Evolutionary conservation across 2,797 vertebrate species (phyloP), one percentile per base, ranked within the genome.

Genomic region (Linurgus olivaceus): DNA sequence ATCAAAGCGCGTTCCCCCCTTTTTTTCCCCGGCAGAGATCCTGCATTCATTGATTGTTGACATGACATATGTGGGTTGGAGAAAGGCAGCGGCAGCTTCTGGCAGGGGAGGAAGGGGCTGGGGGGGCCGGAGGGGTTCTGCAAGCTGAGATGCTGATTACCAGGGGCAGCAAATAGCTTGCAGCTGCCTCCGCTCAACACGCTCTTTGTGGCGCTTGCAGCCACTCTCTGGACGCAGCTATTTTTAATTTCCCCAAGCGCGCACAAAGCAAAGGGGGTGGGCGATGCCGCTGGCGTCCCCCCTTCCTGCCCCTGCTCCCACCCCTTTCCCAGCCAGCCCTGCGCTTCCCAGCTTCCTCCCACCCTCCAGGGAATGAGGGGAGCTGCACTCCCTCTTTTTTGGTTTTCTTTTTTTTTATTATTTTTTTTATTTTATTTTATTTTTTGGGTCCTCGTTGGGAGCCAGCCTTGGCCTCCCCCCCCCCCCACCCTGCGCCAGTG

Each of bases 171-270:
- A 87, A 95, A 93, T 79, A 72, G 94, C 79, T 96, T 95, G 93
- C 95, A 96, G 91, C 96, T 96, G 96, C 96, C 87, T 94, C 70
- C 3, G 87, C 94, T 94, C 93, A 66, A 87, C 82, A 72, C 50
- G 59, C 75, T 82, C 63, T 91, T 96, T 88, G 89, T 77, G 91
- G 89, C 1, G 25, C 81, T 90, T 89, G 79, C 83, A 59, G 86
- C 81, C 93, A 70, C 90, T 90, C 89, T 91, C 90, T 87, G 96
- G 95, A 96, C 73, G 42, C 50, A 91, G 97, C 96, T 98, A 97
- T 97, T 98, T 98, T 96, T 96, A 96, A 95, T 94, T 95, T 97
- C 81, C 93, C 87, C 54, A 25, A 67, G 88, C 50, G 38, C 9
- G 62, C 87, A 96, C 91, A 94, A 95, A 94, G 94, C 96, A 58